Evolutionary conservation across 2,888 invertebrate genomes (phyloP).

Genomic region (Petrolisthes manimaculis): DNA sequence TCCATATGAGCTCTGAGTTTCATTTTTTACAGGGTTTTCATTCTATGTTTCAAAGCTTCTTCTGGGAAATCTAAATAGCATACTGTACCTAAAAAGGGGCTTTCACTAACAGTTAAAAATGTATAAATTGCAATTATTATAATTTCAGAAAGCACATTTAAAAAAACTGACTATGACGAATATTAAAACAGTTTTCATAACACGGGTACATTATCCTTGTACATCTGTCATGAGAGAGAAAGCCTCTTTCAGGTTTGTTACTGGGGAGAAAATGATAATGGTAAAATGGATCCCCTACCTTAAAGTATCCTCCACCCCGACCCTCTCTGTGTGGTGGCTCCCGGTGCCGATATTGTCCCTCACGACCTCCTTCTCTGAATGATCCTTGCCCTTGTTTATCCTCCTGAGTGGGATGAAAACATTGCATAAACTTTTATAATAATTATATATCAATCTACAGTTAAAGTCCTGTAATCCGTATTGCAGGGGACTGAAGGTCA

Average conservation of each 20-base stretch:
- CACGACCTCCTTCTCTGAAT: constrained; percentile 36
- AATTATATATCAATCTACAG: background rate
- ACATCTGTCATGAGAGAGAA: too few relatives aligned
- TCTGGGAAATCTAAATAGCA: background rate
- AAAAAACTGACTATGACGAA: too few relatives aligned
- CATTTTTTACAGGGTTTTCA: background rate
- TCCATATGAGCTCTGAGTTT: constrained; percentile 38
- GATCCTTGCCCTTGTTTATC: constrained; percentile 30
- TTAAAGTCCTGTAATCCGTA: too few relatives aligned
- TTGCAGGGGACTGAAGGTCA: too few relatives aligned
- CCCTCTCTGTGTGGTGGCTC: constrained; percentile 37
- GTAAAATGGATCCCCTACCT: constrained; percentile 22
- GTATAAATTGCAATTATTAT: too few relatives aligned
- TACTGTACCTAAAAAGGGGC: too few relatives aligned
- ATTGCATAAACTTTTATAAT: background rate
- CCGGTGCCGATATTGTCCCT: constrained; percentile 18
- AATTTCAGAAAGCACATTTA: too few relatives aligned
- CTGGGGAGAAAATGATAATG: too few relatives aligned
- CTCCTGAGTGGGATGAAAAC: constrained; percentile 18
- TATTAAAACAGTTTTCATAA: too few relatives aligned
- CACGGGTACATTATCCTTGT: too few relatives aligned
- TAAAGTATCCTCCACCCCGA: constrained; percentile 47
- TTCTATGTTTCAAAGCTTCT: constrained; percentile 19
- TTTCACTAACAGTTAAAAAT: too few relatives aligned
- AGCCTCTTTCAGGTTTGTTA: too few relatives aligned